Evolutionary conservation across 64 coral and sea anemone genomes (phyloP).

Genomic region (Montipora cactus): DNA sequence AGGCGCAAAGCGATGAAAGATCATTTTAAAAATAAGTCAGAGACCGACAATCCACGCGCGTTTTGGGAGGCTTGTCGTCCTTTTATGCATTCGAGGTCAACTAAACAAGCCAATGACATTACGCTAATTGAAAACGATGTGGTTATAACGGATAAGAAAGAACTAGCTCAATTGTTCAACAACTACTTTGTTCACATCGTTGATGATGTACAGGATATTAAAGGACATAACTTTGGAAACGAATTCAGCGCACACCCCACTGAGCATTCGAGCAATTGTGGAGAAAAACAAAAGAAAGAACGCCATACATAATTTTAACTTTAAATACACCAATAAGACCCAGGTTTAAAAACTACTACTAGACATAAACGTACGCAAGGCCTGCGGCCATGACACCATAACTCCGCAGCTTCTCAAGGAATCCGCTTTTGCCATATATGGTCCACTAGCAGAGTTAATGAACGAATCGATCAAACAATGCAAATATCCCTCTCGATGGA

Average conservation of each 20-base stretch:
- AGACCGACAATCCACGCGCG: too few relatives aligned
- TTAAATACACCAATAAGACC: conserved; percentile 37
- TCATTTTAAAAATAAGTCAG: too few relatives aligned
- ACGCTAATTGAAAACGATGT: background rate
- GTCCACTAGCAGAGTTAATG: conserved; percentile 53
- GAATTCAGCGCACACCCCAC: background rate
- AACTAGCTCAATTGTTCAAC: background rate
- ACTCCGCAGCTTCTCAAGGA: conserved; percentile 28
- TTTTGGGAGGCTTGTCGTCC: too few relatives aligned
- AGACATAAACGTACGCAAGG: conserved; percentile 27
- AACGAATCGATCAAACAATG: conserved; percentile 50
- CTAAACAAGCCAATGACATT: too few relatives aligned
- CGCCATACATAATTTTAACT: background rate
- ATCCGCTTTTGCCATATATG: conserved; percentile 17
- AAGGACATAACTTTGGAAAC: background rate
- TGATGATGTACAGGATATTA: background rate
- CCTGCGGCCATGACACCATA: conserved; percentile 41
- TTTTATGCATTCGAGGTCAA: too few relatives aligned
- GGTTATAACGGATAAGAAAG: background rate
- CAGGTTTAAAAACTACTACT: conserved; percentile 37
- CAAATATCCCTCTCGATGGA: conserved; percentile 11
- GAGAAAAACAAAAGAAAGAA: too few relatives aligned
- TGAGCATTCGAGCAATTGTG: background rate
- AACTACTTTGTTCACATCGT: background rate
- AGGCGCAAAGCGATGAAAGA: too few relatives aligned